A percentile compares a stretch with the other conserved stretches of the same genome.
Conservation (phyloP, 1,140 invertebrate species). For the Caerostris extrusa region DNA sequence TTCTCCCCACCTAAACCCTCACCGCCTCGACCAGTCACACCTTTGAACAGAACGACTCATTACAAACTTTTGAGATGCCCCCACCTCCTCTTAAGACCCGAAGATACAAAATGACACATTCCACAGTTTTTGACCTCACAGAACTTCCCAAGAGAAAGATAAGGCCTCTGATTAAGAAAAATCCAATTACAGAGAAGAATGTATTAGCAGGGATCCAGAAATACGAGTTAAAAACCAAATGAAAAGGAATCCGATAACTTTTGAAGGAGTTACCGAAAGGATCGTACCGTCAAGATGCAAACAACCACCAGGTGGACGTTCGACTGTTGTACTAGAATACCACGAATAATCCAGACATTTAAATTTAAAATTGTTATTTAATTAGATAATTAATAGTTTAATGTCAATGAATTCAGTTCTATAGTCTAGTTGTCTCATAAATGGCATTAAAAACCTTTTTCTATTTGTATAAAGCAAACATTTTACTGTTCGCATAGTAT, state of each 20-base stretch:
- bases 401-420: too few relatives aligned
- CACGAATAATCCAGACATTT: background rate
- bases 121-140: slow-evolving; percentile 19
- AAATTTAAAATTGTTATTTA: too few relatives aligned
- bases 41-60: background rate
- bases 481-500: too few relatives aligned
- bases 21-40: slow-evolving; percentile 17
- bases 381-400: too few relatives aligned
- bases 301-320: slow-evolving; percentile 49
- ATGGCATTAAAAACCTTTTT: too few relatives aligned
- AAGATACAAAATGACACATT: background rate
- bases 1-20: background rate
- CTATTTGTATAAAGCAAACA: too few relatives aligned
- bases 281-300: slow-evolving; percentile 17
- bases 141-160: background rate
- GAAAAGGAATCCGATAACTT: slow-evolving; percentile 66
- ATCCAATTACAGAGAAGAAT: slow-evolving; percentile 50
- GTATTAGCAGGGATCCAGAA: background rate
- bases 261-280: slow-evolving; percentile 57
- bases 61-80: slow-evolving; percentile 28
- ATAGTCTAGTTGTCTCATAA: too few relatives aligned
- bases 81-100: background rate
- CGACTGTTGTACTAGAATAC: background rate
- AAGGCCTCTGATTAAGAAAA: background rate
- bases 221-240: background rate